Evolutionary conservation across 1,140 invertebrate species (phyloP), one percentile per base, ranked within the genome.

Genomic region (Branchinecta lynchi): DNA sequence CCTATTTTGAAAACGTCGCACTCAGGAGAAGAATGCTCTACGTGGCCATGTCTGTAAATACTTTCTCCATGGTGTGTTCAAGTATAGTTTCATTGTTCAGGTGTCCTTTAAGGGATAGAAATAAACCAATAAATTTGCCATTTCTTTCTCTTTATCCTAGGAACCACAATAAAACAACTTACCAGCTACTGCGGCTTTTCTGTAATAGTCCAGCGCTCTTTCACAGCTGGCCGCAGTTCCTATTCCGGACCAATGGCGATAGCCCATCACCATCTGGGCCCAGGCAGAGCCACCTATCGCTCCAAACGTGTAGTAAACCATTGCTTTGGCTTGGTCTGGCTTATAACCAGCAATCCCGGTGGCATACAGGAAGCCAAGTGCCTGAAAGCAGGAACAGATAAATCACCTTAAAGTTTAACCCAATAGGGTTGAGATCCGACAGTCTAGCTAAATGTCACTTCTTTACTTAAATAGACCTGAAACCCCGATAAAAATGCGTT

Each of bases 211-310:
- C 32, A 98, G 80, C 15, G 95, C 90, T 75, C 86, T 87, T 76
- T 96, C 93, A 79, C 96, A 98, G 73, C 87, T 93, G 3, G 84
- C 82, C 15, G 87, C 83, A 0, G 96, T 88, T 67, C 90, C 89
- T 66, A 94, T 86, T 0, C 93, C 94, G n/a, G 87, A 85, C 86
- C 89, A 93, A 79, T 95, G 86, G 10, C 90, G 82, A 79, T 92
- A 92, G 0, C 87, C 95, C 65, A 98, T 78, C 21, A 92, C 89
- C 94, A 98, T 98, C 80, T 96, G 93, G 9, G 93, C 93, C 77
- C 88, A 87, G 10, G 87, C 86, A 78, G 92, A 92, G 69, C 90
- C 93, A 2, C 90, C 93, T 5, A 96, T 77, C 17, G 95, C 90
- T 44, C 87, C 89, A 76, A 95, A 85, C 8, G 90, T 93, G 76